Conservation (phyloP, 2,888 invertebrate species). For the Biston betularia region DNA sequence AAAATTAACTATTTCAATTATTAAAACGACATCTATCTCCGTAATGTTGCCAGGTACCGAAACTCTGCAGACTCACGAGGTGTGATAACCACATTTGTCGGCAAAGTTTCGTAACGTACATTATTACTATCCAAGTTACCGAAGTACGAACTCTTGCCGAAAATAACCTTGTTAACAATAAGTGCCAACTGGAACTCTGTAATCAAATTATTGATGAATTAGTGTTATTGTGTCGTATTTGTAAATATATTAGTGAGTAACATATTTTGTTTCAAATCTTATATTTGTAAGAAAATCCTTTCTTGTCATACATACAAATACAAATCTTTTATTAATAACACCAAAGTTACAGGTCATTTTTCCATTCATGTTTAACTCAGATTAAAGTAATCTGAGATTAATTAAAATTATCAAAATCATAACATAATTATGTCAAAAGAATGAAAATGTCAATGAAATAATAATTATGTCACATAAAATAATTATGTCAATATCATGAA, state of each 20-base stretch:
- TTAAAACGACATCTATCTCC: constrained; percentile 11
- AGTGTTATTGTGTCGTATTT: constrained; percentile 14
- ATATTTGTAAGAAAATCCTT: too few species aligned
- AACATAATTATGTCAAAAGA: too few species aligned
- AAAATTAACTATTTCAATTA: constrained; percentile 7
- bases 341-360: too few species aligned
- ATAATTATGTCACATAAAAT: too few species aligned
- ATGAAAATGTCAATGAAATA: too few species aligned
- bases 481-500: too few species aligned
- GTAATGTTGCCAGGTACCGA: background rate
- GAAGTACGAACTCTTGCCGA: constrained; percentile 17
- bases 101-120: constrained; percentile 23
- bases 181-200: constrained; percentile 20
- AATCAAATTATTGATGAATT: constrained; percentile 23
- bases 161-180: constrained; percentile 26
- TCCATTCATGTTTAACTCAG: too few species aligned
- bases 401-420: too few species aligned
- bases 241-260: background rate
- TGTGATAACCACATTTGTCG: constrained; percentile 25
- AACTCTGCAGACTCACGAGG: constrained; percentile 9
- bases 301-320: too few species aligned
- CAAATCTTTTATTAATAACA: too few species aligned
- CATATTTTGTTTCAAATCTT: background rate
- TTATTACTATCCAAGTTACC: constrained; percentile 21
- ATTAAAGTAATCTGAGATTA: too few species aligned